Conservation (phyloP, 2,888 invertebrate species). For the Diadegma fenestrale region DNA sequence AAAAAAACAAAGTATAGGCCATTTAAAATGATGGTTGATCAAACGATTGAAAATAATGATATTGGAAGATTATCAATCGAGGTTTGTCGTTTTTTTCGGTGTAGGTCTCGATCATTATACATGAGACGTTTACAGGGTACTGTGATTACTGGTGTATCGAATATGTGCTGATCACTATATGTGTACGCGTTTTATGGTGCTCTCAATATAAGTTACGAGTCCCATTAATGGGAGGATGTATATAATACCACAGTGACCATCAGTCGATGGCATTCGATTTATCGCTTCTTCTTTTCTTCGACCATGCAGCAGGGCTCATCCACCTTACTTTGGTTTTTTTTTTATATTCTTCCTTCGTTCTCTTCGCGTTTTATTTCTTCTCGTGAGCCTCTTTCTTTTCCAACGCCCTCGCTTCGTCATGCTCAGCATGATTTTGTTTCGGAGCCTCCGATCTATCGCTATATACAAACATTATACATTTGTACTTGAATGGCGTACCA, state of each 20-base stretch:
- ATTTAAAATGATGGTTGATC: neutral
- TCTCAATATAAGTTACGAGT: constrained; percentile 29
- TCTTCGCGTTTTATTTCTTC: constrained; percentile 30
- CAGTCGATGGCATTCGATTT: constrained; percentile 63
- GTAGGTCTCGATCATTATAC: constrained; percentile 25
- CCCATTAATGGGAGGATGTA: constrained; percentile 54
- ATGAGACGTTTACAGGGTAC: constrained; percentile 3
- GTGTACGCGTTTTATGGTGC: constrained; percentile 28
- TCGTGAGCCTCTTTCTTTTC: constrained; percentile 35
- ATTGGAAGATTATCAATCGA: neutral
- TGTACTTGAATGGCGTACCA: constrained; percentile 33
- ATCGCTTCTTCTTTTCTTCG: constrained; percentile 56
- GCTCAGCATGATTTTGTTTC: constrained; percentile 69
- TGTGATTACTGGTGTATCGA: neutral
- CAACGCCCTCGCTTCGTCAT: constrained; percentile 64
- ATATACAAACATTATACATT: constrained; percentile 57
- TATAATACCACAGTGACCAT: constrained; percentile 28
- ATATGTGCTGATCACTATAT: constrained; percentile 10
- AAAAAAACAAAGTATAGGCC: neutral
- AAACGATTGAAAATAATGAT: neutral
- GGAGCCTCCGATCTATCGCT: constrained; percentile 35
- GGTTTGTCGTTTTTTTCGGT: neutral
- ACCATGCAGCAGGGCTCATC: constrained; percentile 1
- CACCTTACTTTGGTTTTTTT: constrained; percentile 41
- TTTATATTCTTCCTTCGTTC: constrained; percentile 16